Evolutionary conservation across 1,140 invertebrate genomes (phyloP), one percentile per base, ranked within the genome.

Genomic region (Hyphantria cunea): DNA sequence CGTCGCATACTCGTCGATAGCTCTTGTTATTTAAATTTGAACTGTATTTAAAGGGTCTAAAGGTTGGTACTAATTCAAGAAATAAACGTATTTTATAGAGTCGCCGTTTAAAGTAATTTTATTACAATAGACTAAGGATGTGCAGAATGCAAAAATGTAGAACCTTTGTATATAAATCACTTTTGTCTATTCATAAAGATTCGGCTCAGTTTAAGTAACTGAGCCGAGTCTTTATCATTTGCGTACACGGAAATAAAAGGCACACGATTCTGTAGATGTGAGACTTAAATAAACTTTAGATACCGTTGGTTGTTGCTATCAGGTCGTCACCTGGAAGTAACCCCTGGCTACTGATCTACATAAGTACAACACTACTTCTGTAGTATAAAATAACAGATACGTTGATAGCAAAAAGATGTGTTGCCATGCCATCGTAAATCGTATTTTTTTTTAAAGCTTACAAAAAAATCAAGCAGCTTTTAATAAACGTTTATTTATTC

Each of bases 21-120:
- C 45, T 58, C 25, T 49, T 33, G 39, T 58, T 42, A 41, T 48
- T 44, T 58, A 45, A 58, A 58, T 25, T 39, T 58, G 33, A 49
- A 58, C 55, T 48, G 44, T 58, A 58, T 58, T 48, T 39, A 49
- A 58, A 48, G 17, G 48, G 33, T 4, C 13, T 32, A 48, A 58
- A 58, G 48, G 47, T 49, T 44, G 32, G 49, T 49, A 58, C 49
- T 49, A 45, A 58, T 44, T 6, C 31, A 33, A 17, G 9, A 34
- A 60, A 49, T 60, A 53, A 54, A 34, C 47, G 32, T 59, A 60
- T 74, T 70, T 70, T 71, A 60, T 48, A 67, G 13, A 49, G n/a
- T 12, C 45, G 31, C 49, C 56, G 50, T 53, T 76, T 77, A 67
- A 72, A 78, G 68, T 72, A 72, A 72, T 71, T 78, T 70, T 78